phyloP scores from a whole-genome alignment of 2,888 invertebrate species.

The Lepidocyrtoides sp. region DNA sequence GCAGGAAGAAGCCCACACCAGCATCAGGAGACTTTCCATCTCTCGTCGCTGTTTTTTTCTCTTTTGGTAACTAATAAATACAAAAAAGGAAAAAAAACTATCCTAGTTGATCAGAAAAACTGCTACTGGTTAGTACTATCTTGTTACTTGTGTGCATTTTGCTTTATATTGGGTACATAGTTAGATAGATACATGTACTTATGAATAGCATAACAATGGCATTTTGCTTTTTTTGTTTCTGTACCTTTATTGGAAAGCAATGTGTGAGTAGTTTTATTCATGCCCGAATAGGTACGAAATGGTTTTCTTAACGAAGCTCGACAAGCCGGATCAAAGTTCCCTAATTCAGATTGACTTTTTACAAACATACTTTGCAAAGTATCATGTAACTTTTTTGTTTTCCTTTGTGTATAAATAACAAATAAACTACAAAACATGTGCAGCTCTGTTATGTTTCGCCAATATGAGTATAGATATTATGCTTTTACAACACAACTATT shows the following conservation, averaged over 20 bases:
- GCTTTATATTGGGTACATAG: too few relatives aligned
- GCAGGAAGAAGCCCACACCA: conserved; percentile 1
- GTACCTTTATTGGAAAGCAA: neutral
- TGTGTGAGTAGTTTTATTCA: conserved; percentile 49
- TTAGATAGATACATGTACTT: neutral
- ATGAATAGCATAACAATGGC: neutral
- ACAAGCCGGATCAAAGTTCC: conserved; percentile 71
- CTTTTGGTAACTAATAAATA: neutral
- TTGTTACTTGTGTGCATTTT: too few relatives aligned
- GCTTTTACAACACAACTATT: conserved; percentile 33
- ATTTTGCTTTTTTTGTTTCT: neutral
- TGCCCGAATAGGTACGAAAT: conserved; percentile 64
- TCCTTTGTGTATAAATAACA: neutral
- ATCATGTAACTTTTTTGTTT: conserved; percentile 39
- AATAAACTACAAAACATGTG: neutral
- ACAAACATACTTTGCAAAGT: conserved; percentile 43
- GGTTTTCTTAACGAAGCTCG: conserved; percentile 72
- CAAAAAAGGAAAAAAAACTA: conserved; percentile 5
- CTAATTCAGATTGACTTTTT: conserved; percentile 77
- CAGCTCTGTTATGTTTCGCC: neutral
- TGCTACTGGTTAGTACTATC: neutral
- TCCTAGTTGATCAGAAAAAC: conserved; percentile 49
- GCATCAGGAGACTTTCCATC: conserved; percentile 33
- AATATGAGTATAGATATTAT: neutral
- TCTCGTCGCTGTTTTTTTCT: conserved; percentile 15